Evolutionary conservation across 2,888 invertebrate genomes (phyloP).

Genomic region (Phytoseiulus persimilis): DNA sequence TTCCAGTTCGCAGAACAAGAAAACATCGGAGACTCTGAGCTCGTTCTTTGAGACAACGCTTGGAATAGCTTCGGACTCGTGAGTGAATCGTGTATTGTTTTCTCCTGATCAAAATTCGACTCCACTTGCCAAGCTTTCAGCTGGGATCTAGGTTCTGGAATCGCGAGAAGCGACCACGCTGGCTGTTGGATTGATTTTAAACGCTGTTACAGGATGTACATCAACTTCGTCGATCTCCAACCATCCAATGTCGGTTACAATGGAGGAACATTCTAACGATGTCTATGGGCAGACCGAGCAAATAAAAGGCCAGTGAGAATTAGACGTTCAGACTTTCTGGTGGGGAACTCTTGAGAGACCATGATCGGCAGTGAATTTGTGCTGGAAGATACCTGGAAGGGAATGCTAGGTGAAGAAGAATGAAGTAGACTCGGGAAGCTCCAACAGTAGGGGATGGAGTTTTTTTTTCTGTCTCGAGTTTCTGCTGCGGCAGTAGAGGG

Average conservation of each 20-base stretch:
- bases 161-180: no score
- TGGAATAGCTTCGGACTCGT: neutral
- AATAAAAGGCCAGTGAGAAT: neutral
- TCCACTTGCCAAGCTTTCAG: neutral
- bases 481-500: no score
- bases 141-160: no score
- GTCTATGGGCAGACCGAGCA: neutral
- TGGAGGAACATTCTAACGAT: slow-evolving; percentile 18
- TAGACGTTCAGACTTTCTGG: neutral
- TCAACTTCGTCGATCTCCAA: slow-evolving; percentile 26
- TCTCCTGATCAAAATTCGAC: neutral
- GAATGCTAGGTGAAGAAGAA: no score
- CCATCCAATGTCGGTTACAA: slow-evolving; percentile 21
- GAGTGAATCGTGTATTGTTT: neutral
- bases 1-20: slow-evolving; percentile 14
- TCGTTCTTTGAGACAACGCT: neutral
- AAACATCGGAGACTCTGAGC: neutral
- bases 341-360: no score
- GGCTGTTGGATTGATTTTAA: neutral
- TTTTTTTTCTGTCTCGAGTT: no score
- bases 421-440: no score
- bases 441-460: no score
- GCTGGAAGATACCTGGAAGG: no score
- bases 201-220: neutral
- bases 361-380: no score